A percentile compares a stretch with the other conserved stretches of the same genome.
These are phyloP conservation scores for Myiothlypis coronata DNA, from an alignment of 2,797 vertebrate species.

Conservation along the genomic window DNA sequence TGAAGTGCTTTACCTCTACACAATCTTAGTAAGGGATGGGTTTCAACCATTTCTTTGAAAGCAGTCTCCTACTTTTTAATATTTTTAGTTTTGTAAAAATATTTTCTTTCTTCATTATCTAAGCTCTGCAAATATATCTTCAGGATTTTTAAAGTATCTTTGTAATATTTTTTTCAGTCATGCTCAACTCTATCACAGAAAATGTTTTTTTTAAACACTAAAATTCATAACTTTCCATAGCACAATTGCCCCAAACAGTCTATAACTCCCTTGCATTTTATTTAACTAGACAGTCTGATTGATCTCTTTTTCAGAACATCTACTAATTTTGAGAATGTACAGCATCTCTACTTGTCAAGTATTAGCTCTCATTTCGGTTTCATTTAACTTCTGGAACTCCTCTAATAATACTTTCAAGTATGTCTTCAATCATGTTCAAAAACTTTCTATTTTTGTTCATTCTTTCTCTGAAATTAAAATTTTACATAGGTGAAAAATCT, in stretches of 20 bases:
- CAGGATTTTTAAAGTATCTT: neutral
- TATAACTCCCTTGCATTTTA: neutral
- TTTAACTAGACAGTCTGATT: neutral
- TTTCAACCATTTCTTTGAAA: neutral
- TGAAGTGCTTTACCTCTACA: neutral
- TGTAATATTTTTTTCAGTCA: neutral
- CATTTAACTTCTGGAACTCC: constrained; percentile 26
- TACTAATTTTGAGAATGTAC: constrained; percentile 40
- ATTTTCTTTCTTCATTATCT: neutral
- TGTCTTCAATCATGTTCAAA: constrained; percentile 41
- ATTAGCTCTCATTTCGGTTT: constrained; percentile 34
- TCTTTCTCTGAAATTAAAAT: constrained; percentile 41
- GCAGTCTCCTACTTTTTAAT: accelerated
- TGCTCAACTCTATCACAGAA: neutral
- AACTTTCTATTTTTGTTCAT: constrained; percentile 19
- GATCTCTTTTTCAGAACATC: constrained; percentile 1
- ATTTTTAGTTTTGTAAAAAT: neutral
- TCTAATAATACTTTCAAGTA: constrained; percentile 41
- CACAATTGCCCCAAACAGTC: neutral
- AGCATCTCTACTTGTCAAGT: neutral
- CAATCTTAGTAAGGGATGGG: neutral
- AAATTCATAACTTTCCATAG: neutral
- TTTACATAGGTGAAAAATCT: constrained; percentile 27
- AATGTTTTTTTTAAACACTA: neutral
- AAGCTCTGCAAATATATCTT: neutral